Conservation (phyloP, 2,888 invertebrate genomes). For the Caenorhabditis sp. region DNA sequence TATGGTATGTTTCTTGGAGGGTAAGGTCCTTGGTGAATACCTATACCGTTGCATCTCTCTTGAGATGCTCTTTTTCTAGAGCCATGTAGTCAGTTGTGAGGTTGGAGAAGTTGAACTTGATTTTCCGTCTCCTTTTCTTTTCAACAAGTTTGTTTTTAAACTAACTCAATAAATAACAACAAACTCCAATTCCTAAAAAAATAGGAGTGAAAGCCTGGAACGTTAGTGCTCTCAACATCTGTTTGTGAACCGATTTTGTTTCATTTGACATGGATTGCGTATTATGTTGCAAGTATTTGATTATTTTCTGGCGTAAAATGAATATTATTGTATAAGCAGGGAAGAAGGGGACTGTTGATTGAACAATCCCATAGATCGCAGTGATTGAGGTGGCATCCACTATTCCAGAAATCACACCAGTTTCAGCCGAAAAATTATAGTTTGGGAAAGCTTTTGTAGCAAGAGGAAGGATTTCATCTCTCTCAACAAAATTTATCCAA, state of each 20-base stretch:
- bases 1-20: no score
- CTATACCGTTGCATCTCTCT: no score
- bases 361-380: constrained; percentile 21
- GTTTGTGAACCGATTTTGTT: constrained; percentile 26
- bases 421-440: constrained; percentile 15
- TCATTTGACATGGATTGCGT: constrained; percentile 20
- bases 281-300: constrained; percentile 13
- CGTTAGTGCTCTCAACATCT: constrained; percentile 23
- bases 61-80: no score
- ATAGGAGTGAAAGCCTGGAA: constrained; percentile 25
- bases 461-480: constrained; percentile 16
- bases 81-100: no score
- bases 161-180: constrained; percentile 15
- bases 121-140: no score
- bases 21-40: no score
- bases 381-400: constrained; percentile 13
- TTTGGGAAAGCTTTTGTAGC: constrained; percentile 15
- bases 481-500: constrained; percentile 32
- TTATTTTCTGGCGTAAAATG: constrained; percentile 20
- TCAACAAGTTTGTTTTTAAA: no score
- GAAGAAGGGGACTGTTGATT: constrained; percentile 30
- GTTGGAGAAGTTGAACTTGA: no score
- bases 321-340: constrained; percentile 30
- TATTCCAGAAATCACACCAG: constrained; percentile 19
- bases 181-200: constrained; percentile 16